A percentile compares a stretch with the other conserved stretches of the same genome.
Conservation (phyloP, 2,113 vertebrate species). For the Phrynosoma platyrhinos region DNA sequence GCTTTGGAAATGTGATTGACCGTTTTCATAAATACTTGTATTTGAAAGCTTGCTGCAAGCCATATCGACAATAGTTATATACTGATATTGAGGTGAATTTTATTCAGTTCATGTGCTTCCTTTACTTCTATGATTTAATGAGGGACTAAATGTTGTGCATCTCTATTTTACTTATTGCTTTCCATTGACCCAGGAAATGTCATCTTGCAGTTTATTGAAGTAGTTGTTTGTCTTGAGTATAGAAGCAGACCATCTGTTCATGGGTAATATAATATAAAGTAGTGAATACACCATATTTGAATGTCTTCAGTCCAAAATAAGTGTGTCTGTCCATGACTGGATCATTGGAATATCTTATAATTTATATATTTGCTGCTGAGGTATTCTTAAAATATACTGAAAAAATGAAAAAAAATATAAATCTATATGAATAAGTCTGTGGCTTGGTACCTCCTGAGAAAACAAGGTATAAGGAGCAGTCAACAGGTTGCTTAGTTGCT, state of each 20-base stretch:
- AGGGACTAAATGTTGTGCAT: neutral
- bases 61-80: constrained; percentile 31
- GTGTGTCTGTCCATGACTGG: neutral
- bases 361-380: neutral
- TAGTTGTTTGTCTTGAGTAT: neutral
- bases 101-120: rapidly evolving
- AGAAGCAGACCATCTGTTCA: neutral
- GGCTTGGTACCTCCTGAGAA: neutral
- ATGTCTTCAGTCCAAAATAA: constrained; percentile 14
- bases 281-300: neutral
- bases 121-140: neutral
- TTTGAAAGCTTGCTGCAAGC: constrained; percentile 33
- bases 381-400: neutral
- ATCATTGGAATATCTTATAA: neutral
- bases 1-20: neutral
- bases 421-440: neutral
- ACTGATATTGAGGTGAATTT: neutral
- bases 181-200: neutral
- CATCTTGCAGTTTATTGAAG: neutral
- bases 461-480: neutral
- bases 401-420: neutral
- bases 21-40: neutral
- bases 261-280: neutral
- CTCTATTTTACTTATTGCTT: neutral
- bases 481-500: neutral